Evolutionary conservation across 2,113 vertebrate species (phyloP).

Genomic region (Electrona antarctica): DNA sequence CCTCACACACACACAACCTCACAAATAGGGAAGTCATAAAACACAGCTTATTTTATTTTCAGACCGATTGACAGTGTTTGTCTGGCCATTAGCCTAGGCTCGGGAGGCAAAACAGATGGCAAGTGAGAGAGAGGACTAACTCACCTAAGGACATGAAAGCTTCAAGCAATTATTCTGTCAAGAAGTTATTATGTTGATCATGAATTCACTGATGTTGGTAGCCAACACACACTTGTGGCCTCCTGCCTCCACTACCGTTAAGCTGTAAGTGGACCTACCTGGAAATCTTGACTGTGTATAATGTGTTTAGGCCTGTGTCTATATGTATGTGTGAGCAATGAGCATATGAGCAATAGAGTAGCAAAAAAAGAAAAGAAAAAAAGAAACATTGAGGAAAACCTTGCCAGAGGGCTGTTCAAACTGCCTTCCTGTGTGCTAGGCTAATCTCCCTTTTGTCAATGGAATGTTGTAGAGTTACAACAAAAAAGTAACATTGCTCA

Average conservation of each 20-base stretch:
- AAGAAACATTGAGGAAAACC: slow-evolving; percentile 22
- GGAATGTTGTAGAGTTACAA: slow-evolving; percentile 68
- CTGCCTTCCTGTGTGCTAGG: slow-evolving; percentile 54
- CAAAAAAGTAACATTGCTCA: slow-evolving; percentile 68
- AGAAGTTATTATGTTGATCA: slow-evolving; percentile 66
- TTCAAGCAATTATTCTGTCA: slow-evolving; percentile 73
- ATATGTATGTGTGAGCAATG: slow-evolving; percentile 22
- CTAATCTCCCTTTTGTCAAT: slow-evolving; percentile 74
- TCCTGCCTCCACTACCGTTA: slow-evolving; percentile 51
- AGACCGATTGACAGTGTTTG: slow-evolving; percentile 4
- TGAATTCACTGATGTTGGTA: slow-evolving; percentile 51
- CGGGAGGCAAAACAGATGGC: slow-evolving; percentile 60
- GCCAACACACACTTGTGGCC: slow-evolving; percentile 49
- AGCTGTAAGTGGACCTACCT: slow-evolving; percentile 40
- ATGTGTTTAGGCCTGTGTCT: slow-evolving; percentile 4
- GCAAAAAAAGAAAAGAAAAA: slow-evolving; percentile 35
- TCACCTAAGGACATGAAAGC: slow-evolving; percentile 73
- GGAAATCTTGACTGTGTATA: slow-evolving; percentile 41
- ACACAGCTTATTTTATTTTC: background rate
- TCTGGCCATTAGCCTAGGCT: slow-evolving; percentile 37
- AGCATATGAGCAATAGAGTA: slow-evolving; percentile 43
- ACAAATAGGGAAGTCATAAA: background rate
- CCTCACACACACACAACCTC: too few species aligned
- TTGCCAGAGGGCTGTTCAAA: slow-evolving; percentile 56
- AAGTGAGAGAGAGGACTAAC: slow-evolving; percentile 65